phyloP scores from a whole-genome alignment of 2,888 invertebrate genomes.

The Tetragonula carbonaria region DNA sequence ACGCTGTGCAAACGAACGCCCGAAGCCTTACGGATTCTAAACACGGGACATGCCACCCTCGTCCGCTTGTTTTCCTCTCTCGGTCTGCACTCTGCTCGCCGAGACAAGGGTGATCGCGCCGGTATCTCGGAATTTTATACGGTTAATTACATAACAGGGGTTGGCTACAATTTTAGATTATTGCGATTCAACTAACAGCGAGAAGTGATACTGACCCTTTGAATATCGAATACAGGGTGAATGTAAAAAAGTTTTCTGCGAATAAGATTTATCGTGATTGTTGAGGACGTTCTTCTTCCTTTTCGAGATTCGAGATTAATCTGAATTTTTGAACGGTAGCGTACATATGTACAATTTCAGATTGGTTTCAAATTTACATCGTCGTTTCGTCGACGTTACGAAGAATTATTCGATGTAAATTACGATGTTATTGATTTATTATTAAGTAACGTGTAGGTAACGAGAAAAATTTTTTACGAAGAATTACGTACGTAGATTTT shows the following conservation, averaged over 20 bases:
- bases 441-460: too few relatives aligned
- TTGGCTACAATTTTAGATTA: not conserved
- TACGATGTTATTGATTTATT: too few relatives aligned
- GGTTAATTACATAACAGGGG: slow-evolving; percentile 2
- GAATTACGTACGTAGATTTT: not conserved
- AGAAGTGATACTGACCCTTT: not conserved
- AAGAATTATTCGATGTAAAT: not conserved
- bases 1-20: slow-evolving; percentile 57
- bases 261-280: too few relatives aligned
- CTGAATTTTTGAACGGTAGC: too few relatives aligned
- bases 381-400: not conserved
- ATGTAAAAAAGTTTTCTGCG: not conserved
- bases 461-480: too few relatives aligned
- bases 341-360: not conserved
- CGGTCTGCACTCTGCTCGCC: slow-evolving; percentile 7
- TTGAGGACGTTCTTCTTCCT: too few relatives aligned
- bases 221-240: not conserved
- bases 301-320: too few relatives aligned
- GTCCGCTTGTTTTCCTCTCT: slow-evolving; percentile 21
- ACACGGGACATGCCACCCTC: slow-evolving; percentile 43
- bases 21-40: slow-evolving; percentile 56
- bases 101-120: slow-evolving; percentile 1
- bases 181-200: not conserved
- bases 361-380: not conserved
- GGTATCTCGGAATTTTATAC: not conserved